These are phyloP conservation scores for Sesia apiformis DNA, from an alignment of 2,888 invertebrate genomes.

Conservation along the genomic window DNA sequence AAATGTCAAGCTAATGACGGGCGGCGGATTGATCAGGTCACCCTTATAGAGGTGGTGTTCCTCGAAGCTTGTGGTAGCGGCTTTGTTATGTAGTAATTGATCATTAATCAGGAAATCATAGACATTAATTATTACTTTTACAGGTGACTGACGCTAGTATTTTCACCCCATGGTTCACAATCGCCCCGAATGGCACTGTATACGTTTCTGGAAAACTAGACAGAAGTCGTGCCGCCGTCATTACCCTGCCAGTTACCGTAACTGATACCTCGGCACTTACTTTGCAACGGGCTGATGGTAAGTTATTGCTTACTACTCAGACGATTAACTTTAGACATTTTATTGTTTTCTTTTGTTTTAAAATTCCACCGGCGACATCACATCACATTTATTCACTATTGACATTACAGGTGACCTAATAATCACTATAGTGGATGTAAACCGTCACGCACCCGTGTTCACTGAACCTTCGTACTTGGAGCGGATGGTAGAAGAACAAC, in stretches of 20 bases:
- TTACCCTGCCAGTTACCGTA: conserved; percentile 86
- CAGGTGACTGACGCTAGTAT: conserved; percentile 58
- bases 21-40: too few relatives aligned
- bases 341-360: too few relatives aligned
- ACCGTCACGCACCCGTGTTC: conserved; percentile 77
- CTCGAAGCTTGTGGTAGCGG: too few relatives aligned
- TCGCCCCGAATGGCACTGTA: conserved; percentile 65
- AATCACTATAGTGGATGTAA: conserved; percentile 81
- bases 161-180: conserved; percentile 54
- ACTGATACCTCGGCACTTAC: conserved; percentile 87
- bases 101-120: too few relatives aligned
- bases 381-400: too few relatives aligned
- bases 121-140: too few relatives aligned
- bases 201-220: conserved; percentile 77
- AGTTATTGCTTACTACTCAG: conserved; percentile 8
- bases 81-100: too few relatives aligned
- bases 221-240: conserved; percentile 80
- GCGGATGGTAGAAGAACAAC: conserved; percentile 85
- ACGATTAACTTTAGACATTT: too few relatives aligned
- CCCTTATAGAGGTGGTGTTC: too few relatives aligned
- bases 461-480: conserved; percentile 55
- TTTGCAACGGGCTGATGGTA: conserved; percentile 85
- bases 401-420: conserved; percentile 67
- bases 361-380: too few relatives aligned
- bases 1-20: too few relatives aligned